Evolutionary conservation across 2,113 vertebrate species (phyloP).

Genomic region (Chaetorhynchus papuensis): DNA sequence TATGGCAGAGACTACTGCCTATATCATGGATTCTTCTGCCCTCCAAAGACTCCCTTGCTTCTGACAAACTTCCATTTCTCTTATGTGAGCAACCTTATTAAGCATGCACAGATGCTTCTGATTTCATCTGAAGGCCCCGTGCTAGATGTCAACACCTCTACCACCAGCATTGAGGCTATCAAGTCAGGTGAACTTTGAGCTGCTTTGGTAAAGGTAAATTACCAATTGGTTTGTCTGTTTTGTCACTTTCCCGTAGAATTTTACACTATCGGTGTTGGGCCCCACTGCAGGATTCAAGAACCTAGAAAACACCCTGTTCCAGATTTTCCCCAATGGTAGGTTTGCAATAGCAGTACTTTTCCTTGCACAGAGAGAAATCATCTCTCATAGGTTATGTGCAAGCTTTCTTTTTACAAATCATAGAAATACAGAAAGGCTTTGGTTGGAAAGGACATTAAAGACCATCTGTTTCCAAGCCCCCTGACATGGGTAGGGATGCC

Average conservation of each 20-base stretch:
- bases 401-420: not conserved
- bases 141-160: not conserved
- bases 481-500: too few species aligned
- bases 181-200: not conserved
- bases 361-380: not conserved
- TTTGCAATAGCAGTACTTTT: not conserved
- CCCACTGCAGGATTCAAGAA: not conserved
- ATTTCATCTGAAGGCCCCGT: not conserved
- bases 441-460: not conserved
- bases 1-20: not conserved
- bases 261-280: not conserved
- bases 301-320: not conserved
- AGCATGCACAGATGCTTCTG: not conserved
- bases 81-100: not conserved
- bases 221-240: not conserved
- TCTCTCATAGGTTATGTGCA: not conserved
- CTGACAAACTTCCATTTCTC: not conserved
- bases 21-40: not conserved
- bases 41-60: not conserved
- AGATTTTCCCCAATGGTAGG: not conserved
- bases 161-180: not conserved
- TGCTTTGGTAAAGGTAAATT: not conserved
- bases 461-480: rapidly evolving
- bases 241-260: not conserved
- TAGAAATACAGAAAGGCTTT: not conserved